These are phyloP conservation scores for Corythaixoides concolor DNA, from an alignment of 2,113 vertebrate genomes.

Conservation along the genomic window DNA sequence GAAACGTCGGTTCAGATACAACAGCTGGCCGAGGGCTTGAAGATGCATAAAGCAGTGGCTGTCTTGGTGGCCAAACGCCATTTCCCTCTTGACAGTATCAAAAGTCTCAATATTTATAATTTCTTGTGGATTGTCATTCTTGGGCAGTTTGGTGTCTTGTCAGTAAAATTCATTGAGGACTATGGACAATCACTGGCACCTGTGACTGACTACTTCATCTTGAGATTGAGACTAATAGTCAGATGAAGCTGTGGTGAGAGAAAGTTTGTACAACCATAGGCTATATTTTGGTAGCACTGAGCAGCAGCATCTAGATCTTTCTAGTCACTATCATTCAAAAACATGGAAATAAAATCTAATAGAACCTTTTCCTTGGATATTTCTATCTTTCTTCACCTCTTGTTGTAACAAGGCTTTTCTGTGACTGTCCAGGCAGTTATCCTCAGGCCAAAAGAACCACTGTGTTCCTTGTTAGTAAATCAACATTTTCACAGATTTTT, in stretches of 20 bases:
- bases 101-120: neutral
- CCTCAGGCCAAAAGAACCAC: neutral
- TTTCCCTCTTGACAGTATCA: neutral
- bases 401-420: neutral
- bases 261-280: neutral
- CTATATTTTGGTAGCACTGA: neutral
- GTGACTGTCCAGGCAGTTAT: neutral
- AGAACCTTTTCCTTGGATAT: neutral
- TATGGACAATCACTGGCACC: fast-evolving
- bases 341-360: neutral
- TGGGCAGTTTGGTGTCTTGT: neutral
- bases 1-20: neutral
- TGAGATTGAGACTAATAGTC: neutral
- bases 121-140: neutral
- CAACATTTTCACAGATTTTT: neutral
- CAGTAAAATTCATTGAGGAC: fast-evolving
- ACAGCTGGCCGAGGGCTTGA: neutral
- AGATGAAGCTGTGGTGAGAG: neutral
- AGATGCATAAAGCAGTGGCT: neutral
- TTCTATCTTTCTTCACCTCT: neutral
- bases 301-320: neutral
- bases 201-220: neutral
- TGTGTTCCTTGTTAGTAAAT: neutral
- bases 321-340: neutral
- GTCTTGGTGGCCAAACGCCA: neutral